These are phyloP conservation scores for Macroglossus sobrinus DNA, from an alignment of 2,113 vertebrate genomes.

Conservation along the genomic window DNA sequence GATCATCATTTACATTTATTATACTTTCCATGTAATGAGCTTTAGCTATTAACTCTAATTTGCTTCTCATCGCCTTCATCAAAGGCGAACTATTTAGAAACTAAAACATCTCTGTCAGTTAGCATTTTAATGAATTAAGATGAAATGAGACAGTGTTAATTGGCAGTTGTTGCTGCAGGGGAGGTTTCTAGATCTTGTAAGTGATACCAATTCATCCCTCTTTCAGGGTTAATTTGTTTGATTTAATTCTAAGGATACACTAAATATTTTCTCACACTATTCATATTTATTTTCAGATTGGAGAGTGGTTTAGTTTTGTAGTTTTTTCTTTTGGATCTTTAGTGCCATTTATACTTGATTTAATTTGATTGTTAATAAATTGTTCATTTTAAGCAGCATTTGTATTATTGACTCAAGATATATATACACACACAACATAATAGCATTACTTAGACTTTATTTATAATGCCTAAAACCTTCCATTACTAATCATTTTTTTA, in stretches of 20 bases:
- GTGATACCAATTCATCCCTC: conserved; percentile 12
- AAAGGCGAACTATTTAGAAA: conserved; percentile 75
- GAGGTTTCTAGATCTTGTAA: conserved; percentile 54
- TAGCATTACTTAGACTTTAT: background rate
- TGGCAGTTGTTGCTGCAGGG: conserved; percentile 69
- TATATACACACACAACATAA: background rate
- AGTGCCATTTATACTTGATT: background rate
- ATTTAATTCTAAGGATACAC: background rate
- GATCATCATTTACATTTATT: conserved; percentile 76
- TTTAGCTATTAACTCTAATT: conserved; percentile 80
- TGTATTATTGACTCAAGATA: background rate
- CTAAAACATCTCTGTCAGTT: conserved; percentile 78
- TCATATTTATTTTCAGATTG: conserved; percentile 14
- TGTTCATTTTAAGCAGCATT: background rate
- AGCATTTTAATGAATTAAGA: conserved; percentile 79
- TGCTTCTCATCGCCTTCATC: conserved; percentile 71
- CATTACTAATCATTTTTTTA: background rate
- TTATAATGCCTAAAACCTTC: background rate
- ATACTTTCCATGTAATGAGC: conserved; percentile 70
- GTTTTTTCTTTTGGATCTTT: background rate
- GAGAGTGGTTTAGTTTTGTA: background rate
- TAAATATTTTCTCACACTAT: background rate
- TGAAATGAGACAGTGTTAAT: conserved; percentile 71
- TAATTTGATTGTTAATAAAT: background rate
- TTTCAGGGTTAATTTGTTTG: conserved; percentile 44